Conservation (phyloP, 2,797 vertebrate genomes). For the Sebastes diploproa region DNA sequence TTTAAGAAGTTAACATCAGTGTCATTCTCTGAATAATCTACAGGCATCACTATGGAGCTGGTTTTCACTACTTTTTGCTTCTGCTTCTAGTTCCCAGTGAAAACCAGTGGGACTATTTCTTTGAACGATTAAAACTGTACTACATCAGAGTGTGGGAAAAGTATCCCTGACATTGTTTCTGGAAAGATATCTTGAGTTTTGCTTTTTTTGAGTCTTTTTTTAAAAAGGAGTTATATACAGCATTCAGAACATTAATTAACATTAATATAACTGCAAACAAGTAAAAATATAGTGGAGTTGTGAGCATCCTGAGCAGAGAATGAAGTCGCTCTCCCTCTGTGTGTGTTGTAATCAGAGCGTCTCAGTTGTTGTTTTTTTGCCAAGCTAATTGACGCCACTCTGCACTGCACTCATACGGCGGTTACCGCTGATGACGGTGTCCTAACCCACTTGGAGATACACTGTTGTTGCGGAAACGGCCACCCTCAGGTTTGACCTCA, state of each 20-base stretch:
- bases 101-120: not conserved
- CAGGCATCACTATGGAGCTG: not conserved
- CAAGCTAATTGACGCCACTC: not conserved
- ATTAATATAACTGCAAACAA: not conserved
- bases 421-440: not conserved
- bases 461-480: not conserved
- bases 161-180: not conserved
- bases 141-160: not conserved
- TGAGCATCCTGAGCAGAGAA: not conserved
- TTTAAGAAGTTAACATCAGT: too few species aligned
- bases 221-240: not conserved
- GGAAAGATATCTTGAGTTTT: not conserved
- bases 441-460: too few species aligned
- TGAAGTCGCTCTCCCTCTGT: not conserved
- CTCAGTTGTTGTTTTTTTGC: too few species aligned
- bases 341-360: too few species aligned
- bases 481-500: not conserved
- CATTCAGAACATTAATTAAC: not conserved
- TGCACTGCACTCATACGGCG: not conserved
- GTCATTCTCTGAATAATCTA: not conserved
- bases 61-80: not conserved
- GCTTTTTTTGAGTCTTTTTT: not conserved
- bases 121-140: not conserved
- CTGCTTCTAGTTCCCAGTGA: not conserved
- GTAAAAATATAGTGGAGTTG: not conserved